Percentiles rank a stretch among this genome's conserved stretches.
These are phyloP conservation scores for Accipiter cooperii DNA, from an alignment of 2,113 vertebrate species.

Conservation along the genomic window DNA sequence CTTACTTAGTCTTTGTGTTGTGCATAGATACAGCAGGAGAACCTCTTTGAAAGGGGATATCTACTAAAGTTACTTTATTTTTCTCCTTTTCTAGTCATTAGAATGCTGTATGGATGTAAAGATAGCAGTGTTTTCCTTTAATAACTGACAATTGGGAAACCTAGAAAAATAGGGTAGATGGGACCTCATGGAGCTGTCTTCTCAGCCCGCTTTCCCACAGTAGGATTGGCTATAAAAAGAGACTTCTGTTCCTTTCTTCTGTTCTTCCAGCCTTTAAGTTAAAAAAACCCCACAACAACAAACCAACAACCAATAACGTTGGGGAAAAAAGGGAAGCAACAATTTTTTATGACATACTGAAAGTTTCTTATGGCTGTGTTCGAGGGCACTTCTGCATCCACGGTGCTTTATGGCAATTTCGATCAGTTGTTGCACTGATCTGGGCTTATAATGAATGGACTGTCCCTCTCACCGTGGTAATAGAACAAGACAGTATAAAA, in stretches of 20 bases:
- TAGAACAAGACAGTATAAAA: conserved; percentile 60
- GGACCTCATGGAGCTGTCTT: conserved; percentile 12
- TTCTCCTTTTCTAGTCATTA: not conserved
- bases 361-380: not conserved
- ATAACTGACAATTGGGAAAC: not conserved
- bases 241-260: not conserved
- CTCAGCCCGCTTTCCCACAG: conserved; percentile 6
- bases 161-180: not conserved
- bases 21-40: not conserved
- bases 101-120: not conserved
- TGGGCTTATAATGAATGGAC: conserved; percentile 55
- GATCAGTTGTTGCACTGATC: conserved; percentile 7
- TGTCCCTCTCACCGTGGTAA: conserved; percentile 34
- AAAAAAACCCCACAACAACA: not conserved
- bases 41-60: not conserved
- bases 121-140: not conserved
- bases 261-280: not conserved
- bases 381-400: not conserved
- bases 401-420: not conserved
- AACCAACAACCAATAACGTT: not conserved
- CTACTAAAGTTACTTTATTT: not conserved
- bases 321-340: not conserved
- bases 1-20: not conserved
- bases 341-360: not conserved
- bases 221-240: not conserved